Base-by-base conservation (phyloP, 2,888 invertebrate genomes). In the Meganola albula region DNA sequence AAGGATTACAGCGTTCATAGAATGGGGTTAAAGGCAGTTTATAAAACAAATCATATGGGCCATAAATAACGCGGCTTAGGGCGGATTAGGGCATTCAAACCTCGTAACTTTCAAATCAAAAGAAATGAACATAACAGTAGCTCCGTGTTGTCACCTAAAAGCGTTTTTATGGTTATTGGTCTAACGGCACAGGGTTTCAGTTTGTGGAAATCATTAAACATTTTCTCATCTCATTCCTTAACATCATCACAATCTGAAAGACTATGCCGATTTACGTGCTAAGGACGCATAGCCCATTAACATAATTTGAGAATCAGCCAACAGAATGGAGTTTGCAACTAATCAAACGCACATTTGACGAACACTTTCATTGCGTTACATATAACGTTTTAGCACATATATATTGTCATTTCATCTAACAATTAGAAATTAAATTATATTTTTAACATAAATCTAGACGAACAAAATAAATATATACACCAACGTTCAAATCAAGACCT, bases 301-400 rank as follows among this genome's bases (percentile, higher is more conserved):
- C 63, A 67, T n/a, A n/a, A n/a, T 61, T 66, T 60, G 54, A 72
- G 63, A 60, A 42, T 63, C 63, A 76, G 74, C 72, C 66, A 70
- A 72, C 56, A 63, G 54, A 66, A 70, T 65, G 66, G 54, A 68
- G 55, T 67, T 77, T 74, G 78, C 79, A 78, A 63, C 83, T 83
- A 84, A 65, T 65, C 71, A 77, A 70, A 75, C 72, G 71, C 71
- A 77, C 75, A 74, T 69, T 67, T 63, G 72, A 78, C 74, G 73
- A 74, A 76, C 74, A 79, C 69, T 74, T 58, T 69, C 83, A 84
- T 84, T 78, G 80, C 84, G 84, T 83, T 83, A 83, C 74, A 70
- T 83, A 82, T 83, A 84, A 84, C 84, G 83, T 82, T 82, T 84
- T 84, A 80, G 84, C 84, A 80, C 74, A 83, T 70, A 68, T 44